Evolutionary conservation across 2,888 invertebrate genomes (phyloP).

Genomic region (Ceraclea dissimilis): DNA sequence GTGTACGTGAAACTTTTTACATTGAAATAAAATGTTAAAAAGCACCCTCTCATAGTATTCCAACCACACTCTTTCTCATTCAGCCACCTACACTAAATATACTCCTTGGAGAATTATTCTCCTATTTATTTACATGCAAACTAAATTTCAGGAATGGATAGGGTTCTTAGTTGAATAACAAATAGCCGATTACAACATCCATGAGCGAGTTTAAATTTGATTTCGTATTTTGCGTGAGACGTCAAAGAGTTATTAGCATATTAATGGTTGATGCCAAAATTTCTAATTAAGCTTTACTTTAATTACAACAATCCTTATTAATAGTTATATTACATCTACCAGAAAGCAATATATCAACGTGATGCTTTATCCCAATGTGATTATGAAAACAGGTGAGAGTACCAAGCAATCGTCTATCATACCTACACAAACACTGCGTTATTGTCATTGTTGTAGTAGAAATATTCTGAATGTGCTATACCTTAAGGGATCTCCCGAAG

Average conservation of each 20-base stretch:
- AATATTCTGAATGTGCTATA: no score
- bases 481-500: no score
- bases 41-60: not conserved
- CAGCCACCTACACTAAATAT: not conserved
- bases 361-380: no score
- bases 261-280: constrained; percentile 11
- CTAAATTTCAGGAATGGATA: constrained; percentile 20
- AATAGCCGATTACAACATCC: constrained; percentile 14
- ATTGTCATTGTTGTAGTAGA: no score
- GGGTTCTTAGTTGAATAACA: constrained; percentile 14
- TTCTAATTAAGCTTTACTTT: constrained; percentile 11
- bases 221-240: constrained; percentile 13
- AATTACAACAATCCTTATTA: constrained; percentile 13
- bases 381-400: no score
- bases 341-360: not conserved
- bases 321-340: constrained; percentile 4
- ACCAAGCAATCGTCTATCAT: no score
- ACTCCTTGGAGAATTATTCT: constrained; percentile 6
- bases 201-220: constrained; percentile 17
- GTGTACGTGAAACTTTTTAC: not conserved
- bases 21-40: not conserved
- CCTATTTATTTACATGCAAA: constrained; percentile 19
- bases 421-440: no score
- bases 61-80: not conserved
- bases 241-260: constrained; percentile 18